phyloP scores from a whole-genome alignment of 2,888 invertebrate species.

The Erebia epiphron region DNA sequence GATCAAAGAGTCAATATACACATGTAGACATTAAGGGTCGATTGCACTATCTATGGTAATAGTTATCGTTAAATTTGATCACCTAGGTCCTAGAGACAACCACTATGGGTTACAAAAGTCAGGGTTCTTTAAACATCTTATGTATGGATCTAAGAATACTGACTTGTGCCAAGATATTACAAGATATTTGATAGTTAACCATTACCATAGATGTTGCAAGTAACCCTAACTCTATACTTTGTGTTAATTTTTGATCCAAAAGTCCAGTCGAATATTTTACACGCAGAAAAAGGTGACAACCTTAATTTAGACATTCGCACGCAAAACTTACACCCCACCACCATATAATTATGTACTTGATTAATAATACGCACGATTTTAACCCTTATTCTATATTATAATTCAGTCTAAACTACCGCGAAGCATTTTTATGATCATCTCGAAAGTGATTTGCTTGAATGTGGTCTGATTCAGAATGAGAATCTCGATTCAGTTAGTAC shows the following conservation, averaged over 20 bases:
- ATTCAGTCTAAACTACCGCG: conserved; percentile 21
- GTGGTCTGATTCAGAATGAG: conserved; percentile 29
- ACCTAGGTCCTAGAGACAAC: too few species aligned
- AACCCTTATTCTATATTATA: neutral
- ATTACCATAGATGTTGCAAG: too few species aligned
- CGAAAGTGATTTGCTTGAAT: conserved; percentile 23
- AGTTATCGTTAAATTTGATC: too few species aligned
- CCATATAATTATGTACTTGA: neutral
- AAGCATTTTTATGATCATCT: conserved; percentile 16
- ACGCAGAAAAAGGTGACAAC: conserved; percentile 5
- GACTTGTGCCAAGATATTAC: too few species aligned
- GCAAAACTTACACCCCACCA: conserved; percentile 23
- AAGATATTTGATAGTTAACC: too few species aligned
- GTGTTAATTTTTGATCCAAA: neutral
- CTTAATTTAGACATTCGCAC: conserved; percentile 26
- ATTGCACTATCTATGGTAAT: too few species aligned
- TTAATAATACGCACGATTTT: conserved; percentile 16
- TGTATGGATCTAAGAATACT: too few species aligned
- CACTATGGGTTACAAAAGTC: too few species aligned
- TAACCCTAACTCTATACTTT: too few species aligned
- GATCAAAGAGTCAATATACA: too few species aligned
- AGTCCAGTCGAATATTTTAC: neutral
- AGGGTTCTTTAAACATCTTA: too few species aligned
- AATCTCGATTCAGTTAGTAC: conserved; percentile 27
- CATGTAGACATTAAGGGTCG: too few species aligned